phyloP scores from a whole-genome alignment of 2,888 invertebrate genomes.

The Dilophus febrilis region DNA sequence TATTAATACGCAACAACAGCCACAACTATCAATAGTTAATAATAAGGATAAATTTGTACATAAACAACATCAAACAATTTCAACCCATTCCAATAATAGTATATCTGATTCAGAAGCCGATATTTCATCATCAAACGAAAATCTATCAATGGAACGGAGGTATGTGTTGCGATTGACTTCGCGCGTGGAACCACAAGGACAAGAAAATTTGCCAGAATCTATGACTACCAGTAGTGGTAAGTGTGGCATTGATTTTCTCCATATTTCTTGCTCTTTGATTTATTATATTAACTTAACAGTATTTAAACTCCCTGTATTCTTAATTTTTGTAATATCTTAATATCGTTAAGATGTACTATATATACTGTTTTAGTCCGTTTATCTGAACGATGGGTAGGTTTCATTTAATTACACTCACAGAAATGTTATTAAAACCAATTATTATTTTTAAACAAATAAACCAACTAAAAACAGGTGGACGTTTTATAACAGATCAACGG shows the following conservation, averaged over 20 bases:
- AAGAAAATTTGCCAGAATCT: slow-evolving; percentile 49
- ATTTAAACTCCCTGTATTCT: no score
- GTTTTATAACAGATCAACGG: slow-evolving; percentile 11
- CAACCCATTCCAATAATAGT: slow-evolving; percentile 22
- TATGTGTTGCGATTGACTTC: slow-evolving; percentile 51
- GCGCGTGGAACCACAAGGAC: slow-evolving; percentile 81
- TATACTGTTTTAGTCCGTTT: no score
- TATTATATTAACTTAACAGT: no score
- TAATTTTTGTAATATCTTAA: no score
- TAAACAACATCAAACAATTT: slow-evolving; percentile 2
- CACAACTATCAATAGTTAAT: neutral
- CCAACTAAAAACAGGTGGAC: no score
- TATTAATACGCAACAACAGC: slow-evolving; percentile 1
- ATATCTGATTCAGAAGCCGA: slow-evolving; percentile 79
- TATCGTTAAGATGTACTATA: no score
- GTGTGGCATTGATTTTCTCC: neutral
- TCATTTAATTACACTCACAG: no score
- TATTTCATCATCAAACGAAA: slow-evolving; percentile 79
- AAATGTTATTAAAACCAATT: no score
- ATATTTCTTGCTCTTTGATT: neutral
- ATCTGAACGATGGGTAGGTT: no score
- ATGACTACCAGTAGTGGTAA: slow-evolving; percentile 19
- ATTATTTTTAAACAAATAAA: no score
- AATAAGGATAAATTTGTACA: slow-evolving; percentile 1
- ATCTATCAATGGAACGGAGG: slow-evolving; percentile 68